Base-by-base conservation (phyloP, 1,140 invertebrate species). In the Musca domestica region DNA sequence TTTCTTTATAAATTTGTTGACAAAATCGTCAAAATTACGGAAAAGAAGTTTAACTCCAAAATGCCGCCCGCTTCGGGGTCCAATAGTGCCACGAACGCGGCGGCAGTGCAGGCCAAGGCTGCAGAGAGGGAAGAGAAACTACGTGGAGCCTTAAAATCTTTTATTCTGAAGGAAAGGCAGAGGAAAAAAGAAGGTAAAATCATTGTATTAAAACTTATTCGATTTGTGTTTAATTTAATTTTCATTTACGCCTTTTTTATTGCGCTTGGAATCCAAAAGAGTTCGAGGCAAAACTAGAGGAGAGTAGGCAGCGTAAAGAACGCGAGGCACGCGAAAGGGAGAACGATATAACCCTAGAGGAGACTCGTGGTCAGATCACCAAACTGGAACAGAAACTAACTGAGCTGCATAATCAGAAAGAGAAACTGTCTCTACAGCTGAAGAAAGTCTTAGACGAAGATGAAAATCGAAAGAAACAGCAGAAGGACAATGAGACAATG, bases 371-470 rank as follows among this genome's bases (percentile, higher is more conserved):
- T 76, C 92, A 97, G 84, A 93, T 96, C 73, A 84, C 88, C 27
- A 87, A 89, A 73, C 80, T 95, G 34, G 94, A 97, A 76, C 86
- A 88, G 67, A 90, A 92, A 76, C 82, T 97, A 20, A 86, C 88
- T 47, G 85, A 90, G 64, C 82, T 97, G 5, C 94, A 93, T 76
- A 90, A 93, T 72, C 92, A 97, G 74, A 98, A 98, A 78, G 95
- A 97, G 82, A 91, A 96, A 73, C 83, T 97, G 47, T 96, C 97
- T 83, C 86, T 95, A 71, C 92, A 95, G 76, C 82, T 98, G 1
- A 98, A 98, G 76, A 96, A 96, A 85, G 94, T 97, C 30, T 82
- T 96, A 0, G 92, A 95, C 83, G 95, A 97, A 82, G 95, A 96
- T 84, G 94, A 96, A 76, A 93, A 91, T 68, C 87, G 93, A 67